These are phyloP conservation scores for Hydrolagus colliei DNA, from an alignment of 2,797 vertebrate genomes.

Conservation along the genomic window DNA sequence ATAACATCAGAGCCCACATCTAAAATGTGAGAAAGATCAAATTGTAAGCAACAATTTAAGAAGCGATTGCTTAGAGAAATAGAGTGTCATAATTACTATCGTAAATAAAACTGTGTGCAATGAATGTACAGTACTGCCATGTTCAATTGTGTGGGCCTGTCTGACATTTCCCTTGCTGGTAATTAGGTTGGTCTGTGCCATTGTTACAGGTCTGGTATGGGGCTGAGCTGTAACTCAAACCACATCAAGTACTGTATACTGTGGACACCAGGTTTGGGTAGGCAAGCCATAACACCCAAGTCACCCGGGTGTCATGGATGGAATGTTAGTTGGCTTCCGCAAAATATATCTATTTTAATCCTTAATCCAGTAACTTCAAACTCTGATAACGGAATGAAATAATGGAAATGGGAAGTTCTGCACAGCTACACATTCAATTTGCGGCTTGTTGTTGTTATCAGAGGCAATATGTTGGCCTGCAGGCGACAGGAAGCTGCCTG, in stretches of 20 bases:
- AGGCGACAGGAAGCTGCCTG: background rate
- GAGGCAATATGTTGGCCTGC: too few relatives aligned
- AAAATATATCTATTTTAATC: background rate
- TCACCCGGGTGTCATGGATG: background rate
- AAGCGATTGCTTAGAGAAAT: background rate
- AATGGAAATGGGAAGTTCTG: background rate
- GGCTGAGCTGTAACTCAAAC: constrained; percentile 1
- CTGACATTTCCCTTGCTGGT: too few relatives aligned
- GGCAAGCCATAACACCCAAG: background rate
- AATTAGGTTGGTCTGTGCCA: background rate
- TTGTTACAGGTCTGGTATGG: too few relatives aligned
- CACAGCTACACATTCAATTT: background rate
- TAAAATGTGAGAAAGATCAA: background rate
- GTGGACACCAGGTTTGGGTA: background rate
- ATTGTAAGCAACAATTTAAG: background rate
- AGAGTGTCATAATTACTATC: background rate
- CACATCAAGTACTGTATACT: background rate
- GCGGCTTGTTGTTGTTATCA: background rate
- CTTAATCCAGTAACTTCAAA: background rate
- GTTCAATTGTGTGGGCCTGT: background rate
- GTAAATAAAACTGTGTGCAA: background rate
- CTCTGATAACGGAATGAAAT: background rate
- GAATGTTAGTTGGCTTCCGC: background rate
- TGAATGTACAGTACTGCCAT: background rate
- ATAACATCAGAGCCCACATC: background rate